Evolutionary conservation across 1,140 invertebrate genomes (phyloP).

Genomic region (Melitaea cinxia): DNA sequence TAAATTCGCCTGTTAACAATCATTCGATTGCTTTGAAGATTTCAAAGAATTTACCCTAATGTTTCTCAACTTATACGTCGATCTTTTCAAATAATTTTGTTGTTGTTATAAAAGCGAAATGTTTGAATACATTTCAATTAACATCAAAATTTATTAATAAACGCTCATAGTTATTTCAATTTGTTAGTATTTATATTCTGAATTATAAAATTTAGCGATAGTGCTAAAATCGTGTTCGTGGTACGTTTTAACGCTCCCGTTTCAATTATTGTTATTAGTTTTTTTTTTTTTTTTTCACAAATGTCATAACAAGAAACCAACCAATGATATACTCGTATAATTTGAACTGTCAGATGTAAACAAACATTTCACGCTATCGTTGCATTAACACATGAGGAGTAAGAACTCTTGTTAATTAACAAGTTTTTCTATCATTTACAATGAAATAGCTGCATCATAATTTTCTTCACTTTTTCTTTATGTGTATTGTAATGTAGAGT

Average conservation of each 20-base stretch:
- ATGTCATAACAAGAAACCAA: too few species aligned
- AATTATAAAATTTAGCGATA: too few species aligned
- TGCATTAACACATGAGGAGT: background rate
- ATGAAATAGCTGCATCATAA: background rate
- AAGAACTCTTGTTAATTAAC: background rate
- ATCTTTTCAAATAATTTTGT: too few species aligned
- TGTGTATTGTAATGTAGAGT: background rate
- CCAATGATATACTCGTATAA: background rate
- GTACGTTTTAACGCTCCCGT: too few species aligned
- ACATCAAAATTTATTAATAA: too few species aligned
- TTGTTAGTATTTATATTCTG: too few species aligned
- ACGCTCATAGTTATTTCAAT: too few species aligned
- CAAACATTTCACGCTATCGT: background rate
- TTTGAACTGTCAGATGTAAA: conserved; percentile 1
- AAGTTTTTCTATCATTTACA: background rate
- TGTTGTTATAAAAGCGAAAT: too few species aligned
- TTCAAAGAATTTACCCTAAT: background rate
- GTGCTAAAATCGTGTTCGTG: too few species aligned
- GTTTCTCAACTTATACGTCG: background rate
- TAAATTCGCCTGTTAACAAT: background rate
- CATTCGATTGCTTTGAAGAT: background rate
- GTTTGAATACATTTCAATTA: too few species aligned
- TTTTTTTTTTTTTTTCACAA: too few species aligned
- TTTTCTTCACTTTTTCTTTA: background rate
- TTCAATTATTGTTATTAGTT: too few species aligned